These are phyloP conservation scores for Bolborhynchus lineola DNA, from an alignment of 2,113 vertebrate genomes.

Conservation along the genomic window DNA sequence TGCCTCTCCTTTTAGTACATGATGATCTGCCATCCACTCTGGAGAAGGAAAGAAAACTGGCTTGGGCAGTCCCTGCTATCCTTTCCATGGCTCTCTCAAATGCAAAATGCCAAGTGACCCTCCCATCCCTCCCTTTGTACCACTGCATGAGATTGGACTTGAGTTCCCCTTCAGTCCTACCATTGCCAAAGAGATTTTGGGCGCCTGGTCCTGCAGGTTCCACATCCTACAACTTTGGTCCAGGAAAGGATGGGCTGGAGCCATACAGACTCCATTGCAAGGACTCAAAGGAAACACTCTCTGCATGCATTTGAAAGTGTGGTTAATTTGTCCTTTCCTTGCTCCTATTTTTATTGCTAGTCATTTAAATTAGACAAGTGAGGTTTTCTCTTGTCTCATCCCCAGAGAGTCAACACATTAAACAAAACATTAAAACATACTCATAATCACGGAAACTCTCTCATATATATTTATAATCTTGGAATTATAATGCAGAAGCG, in stretches of 20 bases:
- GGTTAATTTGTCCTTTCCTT: background rate
- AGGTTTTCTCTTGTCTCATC: background rate
- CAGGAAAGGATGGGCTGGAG: background rate
- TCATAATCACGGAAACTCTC: background rate
- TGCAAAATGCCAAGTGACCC: rapidly evolving
- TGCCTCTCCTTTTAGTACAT: background rate
- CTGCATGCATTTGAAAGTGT: background rate
- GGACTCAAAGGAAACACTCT: background rate
- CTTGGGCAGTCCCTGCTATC: background rate
- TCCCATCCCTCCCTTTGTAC: background rate
- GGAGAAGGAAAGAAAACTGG: background rate
- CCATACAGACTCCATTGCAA: background rate
- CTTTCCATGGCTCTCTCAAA: background rate
- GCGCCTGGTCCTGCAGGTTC: background rate
- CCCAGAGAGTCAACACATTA: background rate
- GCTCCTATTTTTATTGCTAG: constrained; percentile 26
- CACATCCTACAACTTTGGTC: background rate
- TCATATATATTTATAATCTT: constrained; percentile 61
- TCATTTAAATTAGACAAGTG: constrained; percentile 41
- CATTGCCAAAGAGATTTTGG: rapidly evolving
- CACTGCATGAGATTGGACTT: rapidly evolving
- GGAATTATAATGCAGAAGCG: constrained; percentile 53
- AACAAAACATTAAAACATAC: constrained; percentile 28
- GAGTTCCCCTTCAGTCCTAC: background rate
- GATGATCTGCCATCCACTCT: background rate